These are phyloP conservation scores for Hydraecia micacea DNA, from an alignment of 2,888 invertebrate species.

Conservation along the genomic window DNA sequence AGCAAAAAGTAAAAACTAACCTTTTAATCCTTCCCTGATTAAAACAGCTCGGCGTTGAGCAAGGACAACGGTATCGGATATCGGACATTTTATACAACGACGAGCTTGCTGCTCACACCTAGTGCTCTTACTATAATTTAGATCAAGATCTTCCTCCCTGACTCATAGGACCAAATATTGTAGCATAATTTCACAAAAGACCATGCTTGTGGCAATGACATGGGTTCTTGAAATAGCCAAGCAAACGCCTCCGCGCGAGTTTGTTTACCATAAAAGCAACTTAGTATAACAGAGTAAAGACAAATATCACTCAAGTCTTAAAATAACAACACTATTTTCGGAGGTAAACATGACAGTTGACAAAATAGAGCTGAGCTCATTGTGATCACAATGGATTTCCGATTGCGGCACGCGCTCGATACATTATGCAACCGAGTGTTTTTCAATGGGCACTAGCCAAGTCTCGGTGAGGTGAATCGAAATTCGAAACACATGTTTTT, in stretches of 20 bases:
- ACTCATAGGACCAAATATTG: background rate
- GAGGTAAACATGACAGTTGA: slow-evolving; percentile 62
- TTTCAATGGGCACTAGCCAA: slow-evolving; percentile 69
- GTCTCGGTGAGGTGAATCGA: slow-evolving; percentile 48
- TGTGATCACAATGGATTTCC: slow-evolving; percentile 69
- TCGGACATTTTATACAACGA: slow-evolving; percentile 32
- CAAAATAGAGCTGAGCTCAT: slow-evolving; percentile 61
- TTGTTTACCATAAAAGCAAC: slow-evolving; percentile 32
- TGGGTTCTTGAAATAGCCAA: background rate
- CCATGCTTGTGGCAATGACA: background rate
- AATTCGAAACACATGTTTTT: slow-evolving; percentile 41
- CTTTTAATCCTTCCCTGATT: slow-evolving; percentile 43
- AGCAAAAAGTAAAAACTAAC: slow-evolving; percentile 48
- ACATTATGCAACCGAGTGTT: slow-evolving; percentile 68
- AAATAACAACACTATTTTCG: slow-evolving; percentile 53
- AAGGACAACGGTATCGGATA: slow-evolving; percentile 46
- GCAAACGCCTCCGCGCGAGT: slow-evolving; percentile 13
- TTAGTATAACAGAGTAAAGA: slow-evolving; percentile 29
- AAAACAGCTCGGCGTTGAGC: slow-evolving; percentile 37
- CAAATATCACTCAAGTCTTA: slow-evolving; percentile 41
- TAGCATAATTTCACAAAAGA: background rate
- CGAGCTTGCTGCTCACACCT: slow-evolving; percentile 2
- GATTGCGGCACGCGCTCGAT: slow-evolving; percentile 62
- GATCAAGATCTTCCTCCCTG: background rate
- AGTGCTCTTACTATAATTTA: slow-evolving; percentile 5